These are phyloP conservation scores for Rissa tridactyla DNA, from an alignment of 2,113 vertebrate species.

Conservation along the genomic window DNA sequence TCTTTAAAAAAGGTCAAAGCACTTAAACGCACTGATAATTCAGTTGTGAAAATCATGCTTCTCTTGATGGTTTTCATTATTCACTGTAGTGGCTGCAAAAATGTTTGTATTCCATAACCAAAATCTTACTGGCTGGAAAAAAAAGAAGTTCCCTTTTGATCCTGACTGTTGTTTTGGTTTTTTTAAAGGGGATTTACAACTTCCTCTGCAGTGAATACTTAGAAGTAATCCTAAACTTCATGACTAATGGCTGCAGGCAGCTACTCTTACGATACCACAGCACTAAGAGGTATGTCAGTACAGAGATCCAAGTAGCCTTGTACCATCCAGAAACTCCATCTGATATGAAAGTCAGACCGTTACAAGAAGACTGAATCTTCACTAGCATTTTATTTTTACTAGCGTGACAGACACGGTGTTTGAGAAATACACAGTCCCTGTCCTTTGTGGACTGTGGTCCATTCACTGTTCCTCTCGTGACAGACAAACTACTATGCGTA, in stretches of 20 bases:
- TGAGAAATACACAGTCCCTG: neutral
- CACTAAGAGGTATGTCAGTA: neutral
- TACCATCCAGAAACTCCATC: neutral
- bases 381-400: slow-evolving; percentile 6
- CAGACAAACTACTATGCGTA: neutral
- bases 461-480: neutral
- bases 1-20: slow-evolving; percentile 43
- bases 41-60: slow-evolving; percentile 22
- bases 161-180: neutral
- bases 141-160: neutral
- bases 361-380: neutral
- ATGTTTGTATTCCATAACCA: neutral
- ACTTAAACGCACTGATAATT: slow-evolving; percentile 39
- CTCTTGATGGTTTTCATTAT: slow-evolving; percentile 14
- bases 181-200: neutral
- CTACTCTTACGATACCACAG: neutral
- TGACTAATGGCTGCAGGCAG: slow-evolving; percentile 59
- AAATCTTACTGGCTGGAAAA: slow-evolving; percentile 14
- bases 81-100: slow-evolving; percentile 1
- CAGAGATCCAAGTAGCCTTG: neutral
- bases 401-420: neutral
- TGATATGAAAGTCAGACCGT: neutral
- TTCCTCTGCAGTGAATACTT: slow-evolving; percentile 4
- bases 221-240: neutral
- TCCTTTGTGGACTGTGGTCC: neutral